Evolutionary conservation across 2,113 vertebrate genomes (phyloP).

Genomic region (Microcebus griseorufus): DNA sequence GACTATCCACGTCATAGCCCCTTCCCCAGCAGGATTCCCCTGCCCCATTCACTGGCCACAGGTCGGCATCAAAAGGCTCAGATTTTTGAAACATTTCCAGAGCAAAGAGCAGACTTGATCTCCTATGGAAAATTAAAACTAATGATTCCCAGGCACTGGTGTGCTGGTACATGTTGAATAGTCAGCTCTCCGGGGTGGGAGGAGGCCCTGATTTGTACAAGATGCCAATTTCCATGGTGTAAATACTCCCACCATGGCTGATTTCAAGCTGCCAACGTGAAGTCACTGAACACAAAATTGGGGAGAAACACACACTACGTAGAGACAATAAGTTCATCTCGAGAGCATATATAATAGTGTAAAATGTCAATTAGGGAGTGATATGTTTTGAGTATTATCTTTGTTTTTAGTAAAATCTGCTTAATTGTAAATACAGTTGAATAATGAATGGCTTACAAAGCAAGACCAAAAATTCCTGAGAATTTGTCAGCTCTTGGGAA

Average conservation of each 20-base stretch:
- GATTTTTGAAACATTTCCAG: neutral
- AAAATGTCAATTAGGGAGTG: neutral
- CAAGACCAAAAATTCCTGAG: neutral
- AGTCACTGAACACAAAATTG: no score
- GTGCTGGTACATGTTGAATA: neutral
- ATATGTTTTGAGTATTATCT: neutral
- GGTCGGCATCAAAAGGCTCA: neutral
- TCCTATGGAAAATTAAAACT: neutral
- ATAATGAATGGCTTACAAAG: neutral
- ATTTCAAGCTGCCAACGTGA: neutral
- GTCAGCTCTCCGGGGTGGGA: neutral
- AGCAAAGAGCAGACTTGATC: neutral
- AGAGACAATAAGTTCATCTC: neutral
- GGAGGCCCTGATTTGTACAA: fast-evolving
- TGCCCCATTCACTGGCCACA: neutral
- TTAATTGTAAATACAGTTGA: neutral
- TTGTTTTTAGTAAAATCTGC: neutral
- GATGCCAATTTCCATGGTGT: neutral
- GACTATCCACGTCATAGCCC: neutral
- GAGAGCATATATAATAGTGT: neutral
- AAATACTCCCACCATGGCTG: neutral
- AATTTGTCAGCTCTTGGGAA: neutral
- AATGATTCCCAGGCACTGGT: neutral
- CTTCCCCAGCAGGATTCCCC: neutral
- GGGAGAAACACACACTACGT: neutral